A percentile compares a stretch with the other conserved stretches of the same genome.
phyloP scores from a whole-genome alignment of 2,888 invertebrate genomes.

The Campaea margaritaria region DNA sequence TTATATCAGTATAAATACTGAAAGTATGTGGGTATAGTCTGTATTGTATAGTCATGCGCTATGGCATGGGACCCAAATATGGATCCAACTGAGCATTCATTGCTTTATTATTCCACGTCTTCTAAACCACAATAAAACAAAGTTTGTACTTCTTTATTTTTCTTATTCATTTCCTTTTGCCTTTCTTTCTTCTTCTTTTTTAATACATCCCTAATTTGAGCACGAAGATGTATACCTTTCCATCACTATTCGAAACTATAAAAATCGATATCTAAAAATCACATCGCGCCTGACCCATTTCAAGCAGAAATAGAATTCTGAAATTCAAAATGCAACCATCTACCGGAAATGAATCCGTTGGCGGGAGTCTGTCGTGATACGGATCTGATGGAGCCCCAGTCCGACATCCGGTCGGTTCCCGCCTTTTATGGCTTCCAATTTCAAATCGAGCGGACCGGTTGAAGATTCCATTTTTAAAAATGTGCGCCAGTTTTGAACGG shows the following conservation, averaged over 20 bases:
- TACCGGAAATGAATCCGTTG: constrained; percentile 82
- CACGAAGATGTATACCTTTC: not conserved
- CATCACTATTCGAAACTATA: constrained; percentile 36
- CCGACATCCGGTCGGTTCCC: constrained; percentile 79
- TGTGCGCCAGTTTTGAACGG: constrained; percentile 30
- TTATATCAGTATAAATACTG: too few species aligned
- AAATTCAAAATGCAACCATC: constrained; percentile 80
- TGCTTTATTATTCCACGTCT: too few species aligned
- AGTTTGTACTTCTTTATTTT: too few species aligned
- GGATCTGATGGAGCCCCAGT: constrained; percentile 80
- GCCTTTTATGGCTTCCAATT: constrained; percentile 81
- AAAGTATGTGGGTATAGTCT: too few species aligned
- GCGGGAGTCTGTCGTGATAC: constrained; percentile 78
- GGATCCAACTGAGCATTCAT: too few species aligned
- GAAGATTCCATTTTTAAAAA: constrained; percentile 46
- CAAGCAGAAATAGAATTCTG: constrained; percentile 64
- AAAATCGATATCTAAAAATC: constrained; percentile 50
- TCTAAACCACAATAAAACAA: too few species aligned
- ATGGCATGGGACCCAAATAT: too few species aligned
- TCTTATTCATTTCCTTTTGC: too few species aligned
- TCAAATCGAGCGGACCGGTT: constrained; percentile 59
- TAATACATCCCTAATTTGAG: not conserved
- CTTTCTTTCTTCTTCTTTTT: too few species aligned
- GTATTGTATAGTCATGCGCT: too few species aligned
- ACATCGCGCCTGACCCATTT: constrained; percentile 60